Percentiles rank a stretch among this genome's conserved stretches.
Conservation (phyloP, 2,888 invertebrate genomes). For the Tanypteryx hageni region DNA sequence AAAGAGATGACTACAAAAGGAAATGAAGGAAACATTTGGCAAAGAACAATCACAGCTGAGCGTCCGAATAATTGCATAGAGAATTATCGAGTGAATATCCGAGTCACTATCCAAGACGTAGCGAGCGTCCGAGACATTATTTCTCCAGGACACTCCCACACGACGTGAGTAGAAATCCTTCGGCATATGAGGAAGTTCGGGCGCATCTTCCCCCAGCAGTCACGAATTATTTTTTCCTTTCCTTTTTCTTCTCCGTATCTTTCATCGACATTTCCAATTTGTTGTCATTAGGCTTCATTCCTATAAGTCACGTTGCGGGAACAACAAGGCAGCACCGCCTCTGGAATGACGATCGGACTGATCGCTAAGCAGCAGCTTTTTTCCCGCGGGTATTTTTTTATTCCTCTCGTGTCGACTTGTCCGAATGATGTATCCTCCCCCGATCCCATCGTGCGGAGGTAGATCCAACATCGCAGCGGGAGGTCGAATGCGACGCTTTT, state of each 20-base stretch:
- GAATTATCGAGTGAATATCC: no score
- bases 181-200: no score
- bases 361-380: neutral
- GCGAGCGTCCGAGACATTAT: no score
- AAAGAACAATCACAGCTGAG: no score
- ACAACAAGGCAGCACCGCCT: conserved; percentile 41
- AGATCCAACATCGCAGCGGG: conserved; percentile 39
- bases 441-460: conserved; percentile 51
- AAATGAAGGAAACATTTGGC: no score
- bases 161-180: no score
- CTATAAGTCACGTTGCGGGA: conserved; percentile 27
- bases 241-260: conserved; percentile 38
- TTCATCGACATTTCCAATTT: conserved; percentile 56
- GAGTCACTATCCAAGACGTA: no score
- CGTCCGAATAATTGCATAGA: no score
- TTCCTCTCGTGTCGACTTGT: conserved; percentile 33
- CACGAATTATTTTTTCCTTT: neutral
- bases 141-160: no score
- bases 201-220: neutral
- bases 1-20: no score
- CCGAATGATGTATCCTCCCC: conserved; percentile 50
- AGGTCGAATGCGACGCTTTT: conserved; percentile 48
- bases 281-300: conserved; percentile 45
- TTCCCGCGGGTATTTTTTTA: neutral
- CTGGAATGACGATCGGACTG: conserved; percentile 8